Evolutionary conservation across 2,113 vertebrate species (phyloP), one percentile per base, ranked within the genome.

Genomic region (Lagopus leucura): DNA sequence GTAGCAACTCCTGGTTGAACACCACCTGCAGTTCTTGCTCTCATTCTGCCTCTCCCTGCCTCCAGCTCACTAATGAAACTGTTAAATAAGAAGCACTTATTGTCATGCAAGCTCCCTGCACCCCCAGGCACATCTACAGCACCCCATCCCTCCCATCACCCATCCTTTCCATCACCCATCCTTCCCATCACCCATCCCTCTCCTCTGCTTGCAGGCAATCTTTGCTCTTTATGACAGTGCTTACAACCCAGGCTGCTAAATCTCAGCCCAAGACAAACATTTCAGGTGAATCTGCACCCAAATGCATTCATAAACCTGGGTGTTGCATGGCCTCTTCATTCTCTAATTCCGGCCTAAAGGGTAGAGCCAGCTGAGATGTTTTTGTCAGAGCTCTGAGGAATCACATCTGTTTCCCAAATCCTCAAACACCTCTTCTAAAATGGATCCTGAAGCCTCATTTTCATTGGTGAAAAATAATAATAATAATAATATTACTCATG

Each of bases 71-170:
- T 94, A 76, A 91, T 65, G 78, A 70, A 54, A 75, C 86, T 80
- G 60, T 27, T 38, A n/a, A 66, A 80, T n/a, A 73, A 65, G 72
- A 60, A 70, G 28, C 64, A 10, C 30, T 20, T 1, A 16, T 25
- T 6, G 27, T 45, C 1, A 1, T 1, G 38, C 0, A 4, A 6
- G 13, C 27, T 20, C 72, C 66, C 40, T 28, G 64, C 69, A 28
- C 50, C 84, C 55, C 60, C 36, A 38, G 6, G 5, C 45, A 5
- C 79, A 47, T 25, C 42, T 54, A 2, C 70, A 25, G 45, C 70
- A 27, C 50, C 74, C 72, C 48, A 4, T 42, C 2, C 2, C 30
- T 20, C 50, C 58, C 38, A 2, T 13, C 12, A 19, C 50, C 50
- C 50, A 52, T 52, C 50, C 2, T 30, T 20, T n/a, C 58, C 42